Evolutionary conservation across 2,113 vertebrate species (phyloP).

Genomic region (Platichthys flesus): DNA sequence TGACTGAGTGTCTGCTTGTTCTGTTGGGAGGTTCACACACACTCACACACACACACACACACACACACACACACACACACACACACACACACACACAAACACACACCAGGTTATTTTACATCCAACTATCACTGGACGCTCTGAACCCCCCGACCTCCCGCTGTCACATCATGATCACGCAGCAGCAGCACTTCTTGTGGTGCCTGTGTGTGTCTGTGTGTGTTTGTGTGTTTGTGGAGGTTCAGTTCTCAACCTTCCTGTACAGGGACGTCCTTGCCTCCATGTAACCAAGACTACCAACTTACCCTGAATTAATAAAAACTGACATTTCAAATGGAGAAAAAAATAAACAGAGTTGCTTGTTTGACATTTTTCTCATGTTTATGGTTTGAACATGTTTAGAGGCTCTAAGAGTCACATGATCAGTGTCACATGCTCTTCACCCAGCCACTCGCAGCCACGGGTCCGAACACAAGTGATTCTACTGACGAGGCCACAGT

Average conservation of each 20-base stretch:
- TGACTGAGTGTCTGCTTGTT: not conserved
- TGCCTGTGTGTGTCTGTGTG: not conserved
- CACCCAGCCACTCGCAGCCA: too few relatives aligned
- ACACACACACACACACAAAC: too few relatives aligned
- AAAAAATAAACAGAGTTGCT: not conserved
- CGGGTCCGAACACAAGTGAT: too few relatives aligned
- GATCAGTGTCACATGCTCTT: not conserved
- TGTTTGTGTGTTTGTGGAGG: not conserved
- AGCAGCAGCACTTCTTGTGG: too few relatives aligned
- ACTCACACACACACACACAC: too few relatives aligned
- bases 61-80: too few relatives aligned
- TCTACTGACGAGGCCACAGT: too few relatives aligned
- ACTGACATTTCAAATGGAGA: conserved; percentile 66
- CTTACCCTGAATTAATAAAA: conserved; percentile 74
- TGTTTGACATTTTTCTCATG: conserved; percentile 2
- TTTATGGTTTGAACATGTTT: not conserved
- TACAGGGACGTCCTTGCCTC: not conserved
- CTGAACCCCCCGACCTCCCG: not conserved
- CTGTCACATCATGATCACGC: too few relatives aligned
- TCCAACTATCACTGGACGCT: too few relatives aligned
- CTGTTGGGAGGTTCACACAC: not conserved
- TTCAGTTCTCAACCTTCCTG: conserved; percentile 20
- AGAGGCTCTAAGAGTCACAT: not conserved
- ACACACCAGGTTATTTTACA: too few relatives aligned
- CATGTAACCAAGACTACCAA: conserved; percentile 36